Percentiles rank a stretch among this genome's conserved stretches.
Evolutionary conservation across 2,797 vertebrate genomes (phyloP).

Genomic region (Cossypha caffra): DNA sequence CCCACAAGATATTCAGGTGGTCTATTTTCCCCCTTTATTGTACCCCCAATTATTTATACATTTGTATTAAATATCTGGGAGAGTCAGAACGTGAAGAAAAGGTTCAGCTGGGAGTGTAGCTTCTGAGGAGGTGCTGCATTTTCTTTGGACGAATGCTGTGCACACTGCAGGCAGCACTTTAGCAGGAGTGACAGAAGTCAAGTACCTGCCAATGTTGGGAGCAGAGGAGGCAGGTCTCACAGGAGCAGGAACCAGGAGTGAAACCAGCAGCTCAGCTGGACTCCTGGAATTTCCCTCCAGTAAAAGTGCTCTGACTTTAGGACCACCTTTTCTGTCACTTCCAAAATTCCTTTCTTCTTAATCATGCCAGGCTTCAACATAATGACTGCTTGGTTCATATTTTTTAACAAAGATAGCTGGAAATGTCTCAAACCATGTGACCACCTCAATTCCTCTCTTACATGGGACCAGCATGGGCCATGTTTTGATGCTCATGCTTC

Average conservation of each 20-base stretch:
- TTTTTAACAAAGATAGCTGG: not conserved
- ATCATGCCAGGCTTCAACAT: not conserved
- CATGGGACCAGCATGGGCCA: not conserved
- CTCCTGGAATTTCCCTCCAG: not conserved
- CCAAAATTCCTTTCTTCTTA: not conserved
- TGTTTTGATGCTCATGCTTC: not conserved
- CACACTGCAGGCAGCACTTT: not conserved
- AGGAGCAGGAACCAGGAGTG: not conserved
- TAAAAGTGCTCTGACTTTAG: not conserved
- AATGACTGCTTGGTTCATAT: not conserved
- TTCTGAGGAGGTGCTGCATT: not conserved
- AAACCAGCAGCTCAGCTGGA: not conserved
- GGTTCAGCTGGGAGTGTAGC: not conserved
- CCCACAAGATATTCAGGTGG: not conserved
- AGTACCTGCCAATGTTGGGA: not conserved
- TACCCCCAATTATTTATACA: not conserved
- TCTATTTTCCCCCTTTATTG: not conserved
- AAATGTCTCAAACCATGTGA: not conserved
- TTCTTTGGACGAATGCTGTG: not conserved
- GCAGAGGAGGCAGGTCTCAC: not conserved
- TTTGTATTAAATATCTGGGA: not conserved
- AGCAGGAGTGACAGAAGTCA: slow-evolving; percentile 16
- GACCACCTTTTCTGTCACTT: not conserved
- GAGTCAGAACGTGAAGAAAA: not conserved
- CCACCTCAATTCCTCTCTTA: not conserved